phyloP scores from a whole-genome alignment of 2,888 invertebrate species.

The Tromatobia lineatoria region DNA sequence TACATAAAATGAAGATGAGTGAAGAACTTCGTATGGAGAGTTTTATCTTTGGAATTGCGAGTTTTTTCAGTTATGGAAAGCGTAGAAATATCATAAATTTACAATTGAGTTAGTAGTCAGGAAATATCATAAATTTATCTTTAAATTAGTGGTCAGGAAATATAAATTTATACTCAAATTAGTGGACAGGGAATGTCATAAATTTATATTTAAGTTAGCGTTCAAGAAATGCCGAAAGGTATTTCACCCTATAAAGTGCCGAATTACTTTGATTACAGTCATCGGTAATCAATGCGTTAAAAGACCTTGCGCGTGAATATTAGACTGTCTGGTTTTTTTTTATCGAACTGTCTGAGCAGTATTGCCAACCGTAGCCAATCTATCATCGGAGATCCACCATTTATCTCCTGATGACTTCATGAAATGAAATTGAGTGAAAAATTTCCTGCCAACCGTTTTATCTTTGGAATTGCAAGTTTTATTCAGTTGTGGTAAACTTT shows the following conservation, averaged over 20 bases:
- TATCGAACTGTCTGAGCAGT: neutral
- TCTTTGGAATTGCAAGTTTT: neutral
- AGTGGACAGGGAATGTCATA: too few species aligned
- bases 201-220: neutral
- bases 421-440: neutral
- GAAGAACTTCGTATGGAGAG: too few species aligned
- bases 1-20: neutral
- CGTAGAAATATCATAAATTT: too few species aligned
- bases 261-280: slow-evolving; percentile 7
- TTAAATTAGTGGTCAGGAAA: too few species aligned
- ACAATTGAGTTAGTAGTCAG: too few species aligned
- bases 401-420: slow-evolving; percentile 7
- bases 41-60: neutral
- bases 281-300: slow-evolving; percentile 6
- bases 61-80: neutral
- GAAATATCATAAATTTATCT: too few species aligned
- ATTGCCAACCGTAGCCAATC: neutral
- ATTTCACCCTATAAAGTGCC: slow-evolving; percentile 47
- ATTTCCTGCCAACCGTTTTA: neutral
- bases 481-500: neutral
- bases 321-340: neutral
- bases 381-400: neutral
- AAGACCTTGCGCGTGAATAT: slow-evolving; percentile 1
- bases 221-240: neutral
- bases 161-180: too few species aligned